Base-by-base conservation (phyloP, 2,797 vertebrate species). In the Diplodus puntazzo region DNA sequence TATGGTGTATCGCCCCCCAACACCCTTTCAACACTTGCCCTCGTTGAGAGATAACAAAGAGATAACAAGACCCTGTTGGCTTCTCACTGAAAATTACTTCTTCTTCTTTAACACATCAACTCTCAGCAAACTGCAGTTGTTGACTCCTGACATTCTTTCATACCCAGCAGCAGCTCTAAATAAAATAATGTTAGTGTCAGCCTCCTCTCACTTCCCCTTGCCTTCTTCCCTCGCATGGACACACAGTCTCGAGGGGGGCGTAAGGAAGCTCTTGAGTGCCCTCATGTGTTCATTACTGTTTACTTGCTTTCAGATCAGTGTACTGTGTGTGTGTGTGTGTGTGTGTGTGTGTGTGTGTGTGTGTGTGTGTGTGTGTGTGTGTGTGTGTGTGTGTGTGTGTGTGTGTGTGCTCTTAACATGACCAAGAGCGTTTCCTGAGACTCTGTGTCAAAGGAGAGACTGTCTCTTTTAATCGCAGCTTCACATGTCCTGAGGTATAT, bases 261-360 rank as follows among this genome's bases (percentile, higher is more conserved):
- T 77, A 75, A 49, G 60, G 81, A 85, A 92, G 93, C 90, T 92
- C 91, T 84, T 86, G 89, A 90, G 89, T 92, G 92, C 93, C 94
- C 88, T 88, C 92, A 70, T 93, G 93, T 93, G 94, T 90, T 88
- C 83, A 65, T 58, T 71, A 34, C 45, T 48, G 39, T 77, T 82
- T 75, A 60, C 50, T 68, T 76, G 49, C 71, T 57, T 81, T 70
- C 57, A 72, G 27, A 67, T 69, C 17, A 30, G 21, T 68, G 0
- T 50, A 34, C 17, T 84, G 18, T 39, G 12, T 54, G 50, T 66
- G 65, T 55, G 52, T 73, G 62, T 18, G 30, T 34, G 30, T 34
- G 30, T 34, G 30, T 34, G 65, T 55, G 52, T 73, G 62, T 18
- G 30, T 34, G 34, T 34, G 34, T 34, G 34, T 34, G 30, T 34